A percentile compares a stretch with the other conserved stretches of the same genome.
These are phyloP conservation scores for Potorous gilbertii DNA, from an alignment of 2,797 vertebrate genomes.

Conservation along the genomic window DNA sequence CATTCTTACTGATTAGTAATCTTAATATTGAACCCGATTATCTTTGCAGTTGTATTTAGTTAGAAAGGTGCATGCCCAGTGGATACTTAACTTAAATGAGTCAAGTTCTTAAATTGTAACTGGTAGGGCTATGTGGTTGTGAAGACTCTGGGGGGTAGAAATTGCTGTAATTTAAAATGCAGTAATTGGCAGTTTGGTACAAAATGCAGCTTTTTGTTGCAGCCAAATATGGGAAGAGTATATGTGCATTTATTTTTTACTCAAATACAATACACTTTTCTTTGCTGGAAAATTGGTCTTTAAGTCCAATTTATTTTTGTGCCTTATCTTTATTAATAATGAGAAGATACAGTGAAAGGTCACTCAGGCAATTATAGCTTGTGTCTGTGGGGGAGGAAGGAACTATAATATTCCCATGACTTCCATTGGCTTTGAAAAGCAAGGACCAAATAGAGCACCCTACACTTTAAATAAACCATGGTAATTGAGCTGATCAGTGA, in stretches of 20 bases:
- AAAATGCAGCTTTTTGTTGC: slow-evolving; percentile 58
- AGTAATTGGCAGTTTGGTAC: slow-evolving; percentile 69
- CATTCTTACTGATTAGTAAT: slow-evolving; percentile 29
- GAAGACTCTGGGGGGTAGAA: slow-evolving; percentile 50
- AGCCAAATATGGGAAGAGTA: slow-evolving; percentile 42
- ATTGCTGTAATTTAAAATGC: slow-evolving; percentile 69
- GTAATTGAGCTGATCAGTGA: not conserved
- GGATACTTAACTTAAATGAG: slow-evolving; percentile 63
- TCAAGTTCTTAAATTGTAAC: slow-evolving; percentile 47
- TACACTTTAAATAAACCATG: not conserved
- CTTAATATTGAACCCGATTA: not conserved
- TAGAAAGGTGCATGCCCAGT: slow-evolving; percentile 36
- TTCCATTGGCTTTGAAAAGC: not conserved
- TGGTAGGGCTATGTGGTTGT: slow-evolving; percentile 40
- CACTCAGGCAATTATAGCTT: not conserved
- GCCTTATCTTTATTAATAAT: not conserved
- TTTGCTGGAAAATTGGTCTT: slow-evolving; percentile 1
- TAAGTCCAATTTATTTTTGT: slow-evolving; percentile 16
- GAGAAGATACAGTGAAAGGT: slow-evolving; percentile 4
- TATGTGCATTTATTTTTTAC: slow-evolving; percentile 23
- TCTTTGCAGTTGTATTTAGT: slow-evolving; percentile 34
- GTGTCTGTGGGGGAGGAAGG: not conserved
- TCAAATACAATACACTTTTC: slow-evolving; percentile 19
- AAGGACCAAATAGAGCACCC: not conserved
- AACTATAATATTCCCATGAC: not conserved